A percentile compares a stretch with the other conserved stretches of the same genome.
Conservation (phyloP, 2,113 vertebrate species). For the Guaruba guarouba region DNA sequence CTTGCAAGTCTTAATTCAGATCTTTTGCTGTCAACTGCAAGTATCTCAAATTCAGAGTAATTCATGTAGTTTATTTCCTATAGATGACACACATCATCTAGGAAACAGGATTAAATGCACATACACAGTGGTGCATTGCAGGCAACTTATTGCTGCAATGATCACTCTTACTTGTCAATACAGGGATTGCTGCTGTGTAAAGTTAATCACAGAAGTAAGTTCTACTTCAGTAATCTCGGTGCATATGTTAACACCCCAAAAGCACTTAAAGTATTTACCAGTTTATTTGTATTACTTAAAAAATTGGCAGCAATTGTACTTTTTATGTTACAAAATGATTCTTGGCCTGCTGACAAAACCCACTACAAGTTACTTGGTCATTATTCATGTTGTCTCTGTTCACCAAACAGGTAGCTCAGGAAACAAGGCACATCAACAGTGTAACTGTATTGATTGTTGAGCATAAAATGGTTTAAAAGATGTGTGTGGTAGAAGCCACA, state of each 20-base stretch:
- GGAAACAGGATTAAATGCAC: not conserved
- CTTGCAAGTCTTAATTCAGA: not conserved
- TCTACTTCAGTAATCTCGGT: conserved; percentile 15
- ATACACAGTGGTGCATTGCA: conserved; percentile 40
- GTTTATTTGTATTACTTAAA: conserved; percentile 61
- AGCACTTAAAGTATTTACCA: not conserved
- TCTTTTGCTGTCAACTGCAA: not conserved
- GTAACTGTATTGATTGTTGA: not conserved
- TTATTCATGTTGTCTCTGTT: not conserved
- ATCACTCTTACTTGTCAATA: conserved; percentile 41
- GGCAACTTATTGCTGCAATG: conserved; percentile 29
- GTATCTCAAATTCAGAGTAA: not conserved
- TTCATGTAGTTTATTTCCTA: conserved; percentile 25
- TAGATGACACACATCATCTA: not conserved
- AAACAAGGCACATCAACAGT: not conserved
- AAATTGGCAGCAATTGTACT: not conserved
- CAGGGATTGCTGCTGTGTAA: not conserved
- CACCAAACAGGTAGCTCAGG: not conserved
- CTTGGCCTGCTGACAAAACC: not conserved
- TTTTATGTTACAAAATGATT: conserved; percentile 11
- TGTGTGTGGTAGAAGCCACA: not conserved
- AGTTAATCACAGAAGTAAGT: conserved; percentile 15
- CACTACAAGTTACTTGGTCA: not conserved
- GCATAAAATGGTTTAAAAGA: not conserved
- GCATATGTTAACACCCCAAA: not conserved